Evolutionary conservation across 2,113 vertebrate genomes (phyloP).

Genomic region (Megalops atlanticus): DNA sequence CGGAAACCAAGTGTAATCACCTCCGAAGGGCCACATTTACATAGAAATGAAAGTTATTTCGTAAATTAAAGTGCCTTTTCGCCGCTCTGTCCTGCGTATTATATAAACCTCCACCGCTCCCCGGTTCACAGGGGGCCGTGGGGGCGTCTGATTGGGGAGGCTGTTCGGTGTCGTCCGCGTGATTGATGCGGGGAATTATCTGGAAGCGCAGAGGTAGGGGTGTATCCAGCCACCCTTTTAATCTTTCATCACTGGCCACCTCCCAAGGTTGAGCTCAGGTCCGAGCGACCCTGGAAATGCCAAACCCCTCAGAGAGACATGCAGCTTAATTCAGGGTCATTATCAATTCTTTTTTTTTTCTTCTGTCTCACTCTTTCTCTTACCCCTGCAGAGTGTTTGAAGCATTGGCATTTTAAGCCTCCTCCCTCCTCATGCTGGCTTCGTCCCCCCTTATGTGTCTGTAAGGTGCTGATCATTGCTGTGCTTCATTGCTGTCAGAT

Average conservation of each 20-base stretch:
- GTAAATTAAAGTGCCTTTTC: conserved; percentile 6
- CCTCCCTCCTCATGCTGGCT: no score
- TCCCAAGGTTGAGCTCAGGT: neutral
- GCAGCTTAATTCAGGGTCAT: neutral
- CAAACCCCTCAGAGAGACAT: neutral
- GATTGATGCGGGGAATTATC: conserved; percentile 1
- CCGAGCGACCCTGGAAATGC: neutral
- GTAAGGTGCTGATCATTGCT: no score
- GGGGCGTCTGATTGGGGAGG: neutral
- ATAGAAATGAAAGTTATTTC: conserved; percentile 3
- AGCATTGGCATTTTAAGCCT: no score
- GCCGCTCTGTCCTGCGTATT: neutral
- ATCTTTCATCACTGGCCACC: neutral
- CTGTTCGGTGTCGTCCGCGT: neutral
- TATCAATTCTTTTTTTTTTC: neutral
- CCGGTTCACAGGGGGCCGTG: neutral
- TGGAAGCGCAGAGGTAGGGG: neutral
- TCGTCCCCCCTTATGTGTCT: no score
- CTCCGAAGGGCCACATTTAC: neutral
- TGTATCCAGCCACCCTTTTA: conserved; percentile 1
- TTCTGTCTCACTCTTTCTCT: neutral
- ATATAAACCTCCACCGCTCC: neutral
- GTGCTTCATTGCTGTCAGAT: no score
- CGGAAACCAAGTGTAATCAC: conserved; percentile 1
- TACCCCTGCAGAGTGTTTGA: no score